phyloP scores from a whole-genome alignment of 53 echinoderm and acorn worm species.

The Pentamera pediparva region DNA sequence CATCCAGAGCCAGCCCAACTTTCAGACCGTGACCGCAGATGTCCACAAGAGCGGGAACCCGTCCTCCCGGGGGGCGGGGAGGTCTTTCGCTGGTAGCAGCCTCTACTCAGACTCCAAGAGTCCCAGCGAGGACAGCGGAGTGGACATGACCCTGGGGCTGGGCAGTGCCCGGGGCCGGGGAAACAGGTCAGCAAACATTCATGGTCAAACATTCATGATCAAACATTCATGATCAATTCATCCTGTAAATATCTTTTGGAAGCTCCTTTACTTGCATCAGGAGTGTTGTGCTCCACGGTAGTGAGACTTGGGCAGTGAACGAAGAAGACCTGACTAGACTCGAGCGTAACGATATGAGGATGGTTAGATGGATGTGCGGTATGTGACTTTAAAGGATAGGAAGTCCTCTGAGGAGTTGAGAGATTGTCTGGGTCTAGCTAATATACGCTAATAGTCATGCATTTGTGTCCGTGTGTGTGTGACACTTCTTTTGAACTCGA shows the following conservation, averaged over 20 bases:
- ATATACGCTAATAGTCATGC: too few species aligned
- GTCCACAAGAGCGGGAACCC: slow-evolving; percentile 56
- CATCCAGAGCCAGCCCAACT: slow-evolving; percentile 52
- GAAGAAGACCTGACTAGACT: background rate
- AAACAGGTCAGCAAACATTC: background rate
- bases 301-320: background rate
- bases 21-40: slow-evolving; percentile 71
- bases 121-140: slow-evolving; percentile 95
- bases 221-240: too few species aligned
- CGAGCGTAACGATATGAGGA: too few species aligned
- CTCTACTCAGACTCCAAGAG: slow-evolving; percentile 69
- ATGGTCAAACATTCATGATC: background rate
- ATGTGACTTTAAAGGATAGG: too few species aligned
- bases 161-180: slow-evolving; percentile 17
- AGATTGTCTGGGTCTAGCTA: too few species aligned
- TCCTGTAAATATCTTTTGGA: too few species aligned
- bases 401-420: too few species aligned
- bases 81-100: slow-evolving; percentile 9
- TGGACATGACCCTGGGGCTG: slow-evolving; percentile 53
- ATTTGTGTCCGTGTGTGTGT: too few species aligned
- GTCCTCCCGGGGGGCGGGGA: slow-evolving; percentile 45
- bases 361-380: too few species aligned
- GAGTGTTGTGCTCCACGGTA: too few species aligned
- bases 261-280: too few species aligned
- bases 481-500: too few species aligned